Conservation (phyloP, 2,113 vertebrate species). For the Synodontis membranacea region DNA sequence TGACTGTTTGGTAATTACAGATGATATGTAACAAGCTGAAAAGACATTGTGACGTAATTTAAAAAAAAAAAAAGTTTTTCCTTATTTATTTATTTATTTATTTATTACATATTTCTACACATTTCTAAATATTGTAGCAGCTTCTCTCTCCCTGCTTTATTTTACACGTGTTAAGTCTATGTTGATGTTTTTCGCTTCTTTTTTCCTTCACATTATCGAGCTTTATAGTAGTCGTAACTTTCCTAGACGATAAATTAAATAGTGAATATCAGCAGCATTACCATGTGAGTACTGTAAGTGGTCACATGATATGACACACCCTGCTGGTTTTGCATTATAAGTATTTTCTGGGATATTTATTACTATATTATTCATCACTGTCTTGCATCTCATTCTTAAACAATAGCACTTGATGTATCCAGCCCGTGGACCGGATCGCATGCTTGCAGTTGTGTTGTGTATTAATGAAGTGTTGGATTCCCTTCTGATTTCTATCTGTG, state of each 20-base stretch:
- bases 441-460: background rate
- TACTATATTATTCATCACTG: slow-evolving; percentile 1
- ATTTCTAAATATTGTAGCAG: background rate
- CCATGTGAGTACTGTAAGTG: background rate
- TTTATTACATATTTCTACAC: no score
- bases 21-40: background rate
- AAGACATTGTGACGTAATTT: background rate
- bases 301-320: background rate
- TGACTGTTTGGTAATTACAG: background rate
- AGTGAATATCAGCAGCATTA: background rate
- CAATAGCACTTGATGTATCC: background rate
- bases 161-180: no score
- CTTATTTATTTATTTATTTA: no score
- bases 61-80: no score
- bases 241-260: background rate
- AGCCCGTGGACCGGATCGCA: background rate
- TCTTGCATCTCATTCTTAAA: background rate
- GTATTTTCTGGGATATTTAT: background rate
- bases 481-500: slow-evolving; percentile 15
- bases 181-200: background rate
- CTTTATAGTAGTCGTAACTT: background rate
- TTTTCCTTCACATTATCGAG: background rate
- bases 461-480: background rate
- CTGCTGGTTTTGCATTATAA: background rate
- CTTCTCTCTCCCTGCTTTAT: background rate